A percentile compares a stretch with the other conserved stretches of the same genome.
Evolutionary conservation across 2,113 vertebrate species (phyloP).

Genomic region (Mustela nigripes): DNA sequence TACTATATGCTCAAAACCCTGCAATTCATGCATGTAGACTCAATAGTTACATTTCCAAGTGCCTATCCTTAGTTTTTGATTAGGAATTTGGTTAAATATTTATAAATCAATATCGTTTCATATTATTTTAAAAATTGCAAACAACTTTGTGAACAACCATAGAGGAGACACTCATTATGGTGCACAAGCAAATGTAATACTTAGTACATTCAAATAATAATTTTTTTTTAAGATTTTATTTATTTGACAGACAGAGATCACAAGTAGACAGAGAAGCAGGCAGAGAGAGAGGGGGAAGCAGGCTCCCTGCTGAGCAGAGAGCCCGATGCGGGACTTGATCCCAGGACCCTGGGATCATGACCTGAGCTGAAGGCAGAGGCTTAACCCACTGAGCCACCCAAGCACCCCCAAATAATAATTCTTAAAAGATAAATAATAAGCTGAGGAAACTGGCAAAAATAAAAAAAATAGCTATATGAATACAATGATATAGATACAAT

Average conservation of each 20-base stretch:
- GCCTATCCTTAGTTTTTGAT: background rate
- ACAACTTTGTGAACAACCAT: background rate
- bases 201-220: slow-evolving; percentile 22
- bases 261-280: too few species aligned
- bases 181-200: background rate
- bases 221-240: background rate
- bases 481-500: background rate
- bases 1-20: background rate
- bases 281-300: too few species aligned
- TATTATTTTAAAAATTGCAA: background rate
- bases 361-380: too few species aligned
- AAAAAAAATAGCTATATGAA: background rate
- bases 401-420: background rate
- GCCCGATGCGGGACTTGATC: too few species aligned
- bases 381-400: too few species aligned
- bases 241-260: too few species aligned
- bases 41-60: background rate
- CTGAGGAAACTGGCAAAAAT: background rate
- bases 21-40: background rate
- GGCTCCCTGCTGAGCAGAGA: too few species aligned
- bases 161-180: background rate
- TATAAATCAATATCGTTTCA: background rate
- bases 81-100: slow-evolving; percentile 8
- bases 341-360: too few species aligned
- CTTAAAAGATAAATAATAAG: background rate